phyloP scores from a whole-genome alignment of 2,113 vertebrate species.

The Lophura nycthemera region DNA sequence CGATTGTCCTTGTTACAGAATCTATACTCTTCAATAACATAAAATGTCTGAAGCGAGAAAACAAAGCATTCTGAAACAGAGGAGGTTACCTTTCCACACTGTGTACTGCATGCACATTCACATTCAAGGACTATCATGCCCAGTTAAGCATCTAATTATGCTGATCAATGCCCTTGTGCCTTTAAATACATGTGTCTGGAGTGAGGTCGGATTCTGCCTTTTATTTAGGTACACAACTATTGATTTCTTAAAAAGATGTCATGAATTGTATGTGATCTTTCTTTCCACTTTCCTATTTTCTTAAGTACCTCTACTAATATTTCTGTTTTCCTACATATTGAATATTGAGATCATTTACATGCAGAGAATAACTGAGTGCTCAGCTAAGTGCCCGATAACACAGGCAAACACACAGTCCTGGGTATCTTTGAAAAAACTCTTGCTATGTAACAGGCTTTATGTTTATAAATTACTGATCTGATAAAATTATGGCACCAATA shows the following conservation, averaged over 20 bases:
- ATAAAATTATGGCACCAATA: not conserved
- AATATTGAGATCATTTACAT: not conserved
- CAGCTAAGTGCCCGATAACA: not conserved
- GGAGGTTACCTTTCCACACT: not conserved
- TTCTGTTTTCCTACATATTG: not conserved
- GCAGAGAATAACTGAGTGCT: not conserved
- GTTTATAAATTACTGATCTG: not conserved
- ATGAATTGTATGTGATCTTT: not conserved
- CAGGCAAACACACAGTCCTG: not conserved
- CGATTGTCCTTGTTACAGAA: not conserved
- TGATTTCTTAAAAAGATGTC: not conserved
- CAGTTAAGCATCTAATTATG: constrained; percentile 6
- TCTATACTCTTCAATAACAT: not conserved
- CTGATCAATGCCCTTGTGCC: not conserved
- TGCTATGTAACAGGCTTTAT: not conserved
- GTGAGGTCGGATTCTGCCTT: not conserved
- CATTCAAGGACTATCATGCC: not conserved
- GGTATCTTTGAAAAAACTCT: not conserved
- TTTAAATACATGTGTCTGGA: not conserved
- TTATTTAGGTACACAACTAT: not conserved
- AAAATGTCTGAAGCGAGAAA: not conserved
- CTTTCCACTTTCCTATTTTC: not conserved
- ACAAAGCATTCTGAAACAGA: not conserved
- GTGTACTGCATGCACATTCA: not conserved
- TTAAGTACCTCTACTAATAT: not conserved